phyloP scores from a whole-genome alignment of 2,797 vertebrate genomes.

The Cryptoprocta ferox region DNA sequence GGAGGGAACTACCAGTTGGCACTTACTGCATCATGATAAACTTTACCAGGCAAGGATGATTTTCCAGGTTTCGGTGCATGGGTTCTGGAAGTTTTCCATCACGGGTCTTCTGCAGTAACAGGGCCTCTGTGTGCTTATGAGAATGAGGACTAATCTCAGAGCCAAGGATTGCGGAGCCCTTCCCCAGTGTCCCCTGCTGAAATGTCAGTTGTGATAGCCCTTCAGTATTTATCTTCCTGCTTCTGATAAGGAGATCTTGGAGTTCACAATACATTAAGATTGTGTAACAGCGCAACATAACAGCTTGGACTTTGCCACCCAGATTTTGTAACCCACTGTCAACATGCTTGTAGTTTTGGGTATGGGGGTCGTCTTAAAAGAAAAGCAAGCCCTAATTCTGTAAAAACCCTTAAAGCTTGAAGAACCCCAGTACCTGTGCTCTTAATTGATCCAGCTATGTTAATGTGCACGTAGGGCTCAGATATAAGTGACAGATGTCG shows the following conservation, averaged over 20 bases:
- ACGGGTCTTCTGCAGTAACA: neutral
- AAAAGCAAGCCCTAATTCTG: neutral
- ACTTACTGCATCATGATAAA: conserved; percentile 24
- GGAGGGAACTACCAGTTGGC: conserved; percentile 40
- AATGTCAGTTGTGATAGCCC: neutral
- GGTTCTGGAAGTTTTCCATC: neutral
- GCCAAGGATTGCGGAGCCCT: neutral
- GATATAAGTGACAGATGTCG: neutral
- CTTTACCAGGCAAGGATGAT: neutral
- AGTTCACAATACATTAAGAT: conserved; percentile 23
- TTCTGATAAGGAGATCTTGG: conserved; percentile 22
- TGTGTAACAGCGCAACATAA: neutral
- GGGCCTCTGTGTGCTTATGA: conserved; percentile 20
- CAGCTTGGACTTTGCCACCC: conserved; percentile 47
- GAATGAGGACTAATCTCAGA: neutral
- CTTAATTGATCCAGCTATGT: neutral
- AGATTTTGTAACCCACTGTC: neutral
- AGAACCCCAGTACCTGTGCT: neutral
- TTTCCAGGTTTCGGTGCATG: neutral
- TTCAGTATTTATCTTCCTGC: conserved; percentile 15
- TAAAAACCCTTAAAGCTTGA: neutral
- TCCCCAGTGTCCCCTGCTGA: neutral
- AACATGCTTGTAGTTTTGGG: neutral
- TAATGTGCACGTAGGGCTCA: neutral
- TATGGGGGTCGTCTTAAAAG: neutral